Evolutionary conservation across 2,888 invertebrate species (phyloP), one percentile per base, ranked within the genome.

Genomic region (Eristalis tenax): DNA sequence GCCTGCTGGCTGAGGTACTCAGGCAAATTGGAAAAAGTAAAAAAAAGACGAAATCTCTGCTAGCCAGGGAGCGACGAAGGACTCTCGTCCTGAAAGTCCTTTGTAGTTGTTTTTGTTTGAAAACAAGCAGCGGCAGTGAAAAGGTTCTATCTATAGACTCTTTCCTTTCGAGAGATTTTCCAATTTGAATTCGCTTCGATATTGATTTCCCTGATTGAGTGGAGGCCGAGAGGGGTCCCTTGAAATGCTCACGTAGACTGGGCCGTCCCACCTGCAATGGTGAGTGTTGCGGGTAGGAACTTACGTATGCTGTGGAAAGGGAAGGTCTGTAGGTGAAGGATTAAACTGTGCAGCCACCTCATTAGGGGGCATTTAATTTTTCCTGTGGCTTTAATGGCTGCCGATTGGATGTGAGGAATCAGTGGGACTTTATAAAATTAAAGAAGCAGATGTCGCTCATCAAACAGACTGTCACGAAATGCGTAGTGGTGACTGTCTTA

Each of bases 1-100:
- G 18, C 18, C 50, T 50, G 38, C 38, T 13, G 38, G 38, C 23
- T 8, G n/a, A 15, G 26, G 40, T 66, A 68, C 59, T 76, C 40
- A 22, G 10, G 59, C 22, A 68, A 61, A 68, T 68, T 76, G 50
- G 23, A 40, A 76, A 43, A 59, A 22, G 10, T 32, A 64, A 35
- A 35, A 43, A 43, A 50, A 50, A 50, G 3, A 26, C 26, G 26
- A 26, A 26, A 26, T n/a, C 15, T 50, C 43, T 50, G 43, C 43
- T 50, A 3, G 35, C 35, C 11, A 35, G 10, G 1, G 35, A 32
- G 10, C n/a, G 6, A 43, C 50, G 8, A 50, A 26, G 18, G n/a
- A 8, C n/a, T n/a, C 50, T 50, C n/a, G 50, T 50, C 18, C 18
- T 18, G 50, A 50, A 50, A 18, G 50, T 50, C 50, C 50, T 50